A percentile compares a stretch with the other conserved stretches of the same genome.
Conservation (phyloP, 2,113 vertebrate species). For the Phaethornis superciliosus region DNA sequence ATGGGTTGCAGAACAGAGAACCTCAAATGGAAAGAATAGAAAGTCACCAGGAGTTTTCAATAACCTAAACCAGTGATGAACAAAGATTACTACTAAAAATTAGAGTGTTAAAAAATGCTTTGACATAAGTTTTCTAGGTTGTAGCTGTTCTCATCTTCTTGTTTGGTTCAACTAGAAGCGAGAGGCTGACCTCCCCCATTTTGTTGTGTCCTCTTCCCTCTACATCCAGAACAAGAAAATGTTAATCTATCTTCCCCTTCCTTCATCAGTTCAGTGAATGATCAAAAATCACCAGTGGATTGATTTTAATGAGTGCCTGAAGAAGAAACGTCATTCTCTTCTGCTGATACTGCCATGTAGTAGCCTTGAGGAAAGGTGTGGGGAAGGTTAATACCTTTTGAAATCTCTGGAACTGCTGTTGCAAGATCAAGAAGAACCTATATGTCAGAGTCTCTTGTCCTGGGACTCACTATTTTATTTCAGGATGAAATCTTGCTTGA, state of each 20-base stretch:
- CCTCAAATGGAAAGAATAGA: neutral
- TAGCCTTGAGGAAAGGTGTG: neutral
- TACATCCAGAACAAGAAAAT: neutral
- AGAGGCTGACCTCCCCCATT: neutral
- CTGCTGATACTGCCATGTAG: neutral
- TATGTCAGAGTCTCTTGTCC: accelerated
- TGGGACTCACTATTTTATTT: neutral
- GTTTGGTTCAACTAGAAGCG: neutral
- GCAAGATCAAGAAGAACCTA: neutral
- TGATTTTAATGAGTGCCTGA: neutral
- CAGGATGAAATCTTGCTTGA: neutral
- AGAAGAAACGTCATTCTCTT: neutral
- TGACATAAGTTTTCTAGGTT: neutral
- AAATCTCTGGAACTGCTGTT: neutral
- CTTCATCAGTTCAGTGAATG: neutral
- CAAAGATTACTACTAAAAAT: neutral
- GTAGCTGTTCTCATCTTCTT: neutral
- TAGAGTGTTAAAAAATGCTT: neutral
- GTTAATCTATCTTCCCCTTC: neutral
- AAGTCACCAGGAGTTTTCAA: neutral
- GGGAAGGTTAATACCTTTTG: neutral
- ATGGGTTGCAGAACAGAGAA: neutral
- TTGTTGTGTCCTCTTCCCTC: neutral
- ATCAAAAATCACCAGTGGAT: neutral
- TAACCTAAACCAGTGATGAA: neutral